A percentile compares a stretch with the other conserved stretches of the same genome.
These are phyloP conservation scores for Hirundo rustica DNA, from an alignment of 2,797 vertebrate genomes.

Conservation along the genomic window DNA sequence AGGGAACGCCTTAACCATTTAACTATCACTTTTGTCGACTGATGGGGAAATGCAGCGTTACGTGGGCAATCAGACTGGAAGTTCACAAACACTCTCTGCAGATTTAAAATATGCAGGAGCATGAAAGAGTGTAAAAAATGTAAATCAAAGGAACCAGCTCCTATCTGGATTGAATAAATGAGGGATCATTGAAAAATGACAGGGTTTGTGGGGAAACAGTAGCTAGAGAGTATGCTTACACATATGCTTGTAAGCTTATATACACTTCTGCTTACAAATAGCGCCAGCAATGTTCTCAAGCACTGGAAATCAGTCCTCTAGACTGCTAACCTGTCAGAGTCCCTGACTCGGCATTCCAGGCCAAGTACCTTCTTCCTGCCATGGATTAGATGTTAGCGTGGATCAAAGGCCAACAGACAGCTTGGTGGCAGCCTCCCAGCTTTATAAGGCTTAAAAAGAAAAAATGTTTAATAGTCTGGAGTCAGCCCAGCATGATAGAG, in stretches of 20 bases:
- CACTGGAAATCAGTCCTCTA: slow-evolving; percentile 11
- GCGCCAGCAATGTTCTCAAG: slow-evolving; percentile 57
- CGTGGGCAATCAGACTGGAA: slow-evolving; percentile 54
- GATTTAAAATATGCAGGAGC: slow-evolving; percentile 59
- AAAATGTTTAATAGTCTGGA: neutral
- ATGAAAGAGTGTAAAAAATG: slow-evolving; percentile 56
- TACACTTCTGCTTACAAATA: slow-evolving; percentile 70
- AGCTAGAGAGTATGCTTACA: slow-evolving; percentile 38
- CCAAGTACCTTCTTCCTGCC: neutral
- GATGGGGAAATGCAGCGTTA: slow-evolving; percentile 48
- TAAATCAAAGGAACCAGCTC: slow-evolving; percentile 52
- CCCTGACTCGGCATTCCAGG: neutral
- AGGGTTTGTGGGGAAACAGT: slow-evolving; percentile 55
- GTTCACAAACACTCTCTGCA: slow-evolving; percentile 22
- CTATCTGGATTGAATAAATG: slow-evolving; percentile 45
- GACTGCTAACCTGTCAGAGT: neutral
- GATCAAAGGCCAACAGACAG: neutral
- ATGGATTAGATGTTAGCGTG: neutral
- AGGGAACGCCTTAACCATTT: slow-evolving; percentile 48
- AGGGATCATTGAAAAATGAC: slow-evolving; percentile 63
- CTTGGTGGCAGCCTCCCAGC: neutral
- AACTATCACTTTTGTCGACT: slow-evolving; percentile 37
- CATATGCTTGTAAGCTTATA: slow-evolving; percentile 68
- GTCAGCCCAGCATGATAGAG: neutral
- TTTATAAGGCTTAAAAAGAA: neutral